Evolutionary conservation across 2,113 vertebrate species (phyloP), one percentile per base, ranked within the genome.

Genomic region (Dromiciops gliroides): DNA sequence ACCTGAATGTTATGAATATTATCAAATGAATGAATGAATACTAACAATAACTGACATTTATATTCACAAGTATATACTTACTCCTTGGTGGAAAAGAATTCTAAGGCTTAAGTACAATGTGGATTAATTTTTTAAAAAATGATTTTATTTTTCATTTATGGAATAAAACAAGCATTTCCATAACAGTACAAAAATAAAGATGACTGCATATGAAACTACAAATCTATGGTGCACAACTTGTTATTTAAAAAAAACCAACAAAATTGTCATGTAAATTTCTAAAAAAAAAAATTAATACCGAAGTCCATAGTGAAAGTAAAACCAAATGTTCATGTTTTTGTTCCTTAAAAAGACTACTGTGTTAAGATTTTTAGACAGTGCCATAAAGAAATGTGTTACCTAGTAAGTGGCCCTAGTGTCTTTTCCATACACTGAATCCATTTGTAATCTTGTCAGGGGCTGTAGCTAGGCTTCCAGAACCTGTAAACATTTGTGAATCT

Each of bases 61-160:
- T 83, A 93, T 90, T 94, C 26, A 93, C 90, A 92, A 92, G 93
- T 92, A 92, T 28, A 51, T 83, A 44, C 50, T 95, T 91, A 44
- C 60, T 89, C 44, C 50, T 94, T 93, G 51, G 23, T 89, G 92
- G 90, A n/a, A 94, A 92, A 31, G 56, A 89, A 96, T 83, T 95
- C 44, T 93, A 94, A 50, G 22, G 75, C 89, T 95, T 52, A 92
- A 67, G 7, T 91, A 51, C 8, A 75, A 28, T 53, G 24, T 94
- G 95, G 91, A 94, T 51, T 94, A 51, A 96, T 88, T 95, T 44
- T 22, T 26, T 53, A 26, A 53, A 26, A 53, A 52, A 28, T 56
- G 11, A 60, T 60, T 60, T 60, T 25, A 60, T 60, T 60, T 60
- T 60, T 60, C 31, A 31, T 60, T 31, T 37, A 60, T 60, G 10